Base-by-base conservation (phyloP, 64 coral and sea anemone genomes). In the Porites australiensis region DNA sequence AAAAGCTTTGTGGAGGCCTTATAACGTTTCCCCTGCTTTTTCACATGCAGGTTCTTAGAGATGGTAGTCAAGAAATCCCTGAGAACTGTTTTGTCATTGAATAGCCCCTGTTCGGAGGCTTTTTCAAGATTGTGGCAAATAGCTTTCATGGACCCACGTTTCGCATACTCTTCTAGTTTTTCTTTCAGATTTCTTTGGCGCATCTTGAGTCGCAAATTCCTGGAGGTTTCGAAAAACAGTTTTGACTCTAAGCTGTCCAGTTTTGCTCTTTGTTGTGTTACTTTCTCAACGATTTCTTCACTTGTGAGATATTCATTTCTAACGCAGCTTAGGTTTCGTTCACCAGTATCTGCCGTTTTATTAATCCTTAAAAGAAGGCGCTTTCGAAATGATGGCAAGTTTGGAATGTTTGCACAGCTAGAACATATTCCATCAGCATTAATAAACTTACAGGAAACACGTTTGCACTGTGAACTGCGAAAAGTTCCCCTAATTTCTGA, bases 11-110 rank as follows among this genome's bases (percentile, higher is more conserved):
- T 50, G 47, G 27, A 58, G 15, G 70, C 86, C 86, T 75, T 22
- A 71, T 75, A 76, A 75, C 86, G 50, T 27, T 88, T 88, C 15
- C 71, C 86, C 16, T 75, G 18, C 14, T 74, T 75, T 44, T 88
- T 59, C 9, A 88, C 70, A 27, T 76, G 70, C 69, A 75, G 75
- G 83, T 86, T 86, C 44, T 46, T 71, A 16, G 83, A 21, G 62
- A 57, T 58, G 13, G 63, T 70, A 2, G 19, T 7, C 5, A 21
- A 4, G 7, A 70, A 22, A 2, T 27, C 67, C 4, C 21, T 20
- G 4, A 70, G 67, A 20, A 6, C 21, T 21, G 19, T 20, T 22
- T 70, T 70, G 3, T 21, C 21, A 2, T 22, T 27, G 10, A 70
- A 27, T 22, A 70, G 16, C n/a, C 67, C 67, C 7, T 27, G 19